Conservation (phyloP, 2,888 invertebrate genomes). For the Nemoura dubitans region DNA sequence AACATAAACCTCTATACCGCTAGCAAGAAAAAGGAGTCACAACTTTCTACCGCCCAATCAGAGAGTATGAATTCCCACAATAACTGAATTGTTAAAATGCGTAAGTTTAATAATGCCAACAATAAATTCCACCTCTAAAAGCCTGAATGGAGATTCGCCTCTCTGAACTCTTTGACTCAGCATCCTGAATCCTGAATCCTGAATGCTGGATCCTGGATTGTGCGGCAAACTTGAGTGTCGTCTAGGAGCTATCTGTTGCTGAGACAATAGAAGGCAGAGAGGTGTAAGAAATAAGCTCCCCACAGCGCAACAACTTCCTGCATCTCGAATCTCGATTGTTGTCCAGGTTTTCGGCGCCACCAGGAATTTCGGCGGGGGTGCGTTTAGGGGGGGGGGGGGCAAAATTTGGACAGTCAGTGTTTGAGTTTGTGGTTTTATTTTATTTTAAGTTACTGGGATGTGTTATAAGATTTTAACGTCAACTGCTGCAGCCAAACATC, state of each 20-base stretch:
- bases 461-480: too few species aligned
- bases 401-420: background rate
- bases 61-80: background rate
- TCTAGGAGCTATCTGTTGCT: constrained; percentile 4
- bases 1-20: too few species aligned
- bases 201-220: background rate
- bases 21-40: too few species aligned
- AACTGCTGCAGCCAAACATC: too few species aligned
- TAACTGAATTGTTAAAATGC: constrained; percentile 8
- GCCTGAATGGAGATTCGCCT: constrained; percentile 17
- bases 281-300: constrained; percentile 33
- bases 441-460: too few species aligned
- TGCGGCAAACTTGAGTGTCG: background rate
- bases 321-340: constrained; percentile 38
- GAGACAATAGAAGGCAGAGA: constrained; percentile 3
- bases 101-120: constrained; percentile 29
- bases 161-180: background rate
- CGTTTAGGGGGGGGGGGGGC: background rate
- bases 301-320: constrained; percentile 17
- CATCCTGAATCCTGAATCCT: too few species aligned
- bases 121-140: constrained; percentile 31
- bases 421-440: too few species aligned
- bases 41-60: too few species aligned
- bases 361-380: background rate
- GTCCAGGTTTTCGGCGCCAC: background rate